Evolutionary conservation across 1,140 invertebrate genomes (phyloP), one percentile per base, ranked within the genome.

Genomic region (Drosophila quadrilineata): DNA sequence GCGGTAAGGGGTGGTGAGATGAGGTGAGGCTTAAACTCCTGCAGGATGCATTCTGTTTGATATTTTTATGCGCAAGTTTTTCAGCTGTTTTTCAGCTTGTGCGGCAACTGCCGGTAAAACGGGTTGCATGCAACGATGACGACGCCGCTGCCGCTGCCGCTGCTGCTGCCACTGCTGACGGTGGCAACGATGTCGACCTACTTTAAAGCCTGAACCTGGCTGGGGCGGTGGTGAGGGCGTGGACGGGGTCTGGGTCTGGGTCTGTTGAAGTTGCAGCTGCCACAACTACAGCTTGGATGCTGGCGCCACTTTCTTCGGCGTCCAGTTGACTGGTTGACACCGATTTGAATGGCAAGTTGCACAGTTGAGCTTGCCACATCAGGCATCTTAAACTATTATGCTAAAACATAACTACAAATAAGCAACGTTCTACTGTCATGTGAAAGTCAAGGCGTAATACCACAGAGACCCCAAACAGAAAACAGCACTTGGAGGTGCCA

Each of bases 241-340:
- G n/a, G 38, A n/a, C 38, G 26, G 38, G 17, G 22, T 21, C 40
- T 24, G 40, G 19, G 17, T 8, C 22, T 45, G 33, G 4, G 22
- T 33, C 43, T 36, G 67, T 21, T 53, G 49, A 16, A 16, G 29
- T 19, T 17, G 49, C 16, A 12, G 59, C 45, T 33, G 57, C 33
- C 40, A 53, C 19, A 24, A 45, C 36, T 45, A 48, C n/a, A n/a
- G 49, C 43, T 38, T 40, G 24, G 26, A 40, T 41, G 53, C 43
- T 80, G 75, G 71, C 75, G 75, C 75, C 75, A 80, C 75, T 79
- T 79, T 79, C 75, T 80, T 79, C 71, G 71, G 75, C 75, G 75
- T 75, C 75, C 75, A 74, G 75, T 75, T 80, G 75, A 74, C 75
- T 80, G 75, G 75, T 79, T 77, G 75, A 80, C 71, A 79, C 75